Base-by-base conservation (phyloP, 2,797 vertebrate genomes). In the Pseudotriccus pelzelni region DNA sequence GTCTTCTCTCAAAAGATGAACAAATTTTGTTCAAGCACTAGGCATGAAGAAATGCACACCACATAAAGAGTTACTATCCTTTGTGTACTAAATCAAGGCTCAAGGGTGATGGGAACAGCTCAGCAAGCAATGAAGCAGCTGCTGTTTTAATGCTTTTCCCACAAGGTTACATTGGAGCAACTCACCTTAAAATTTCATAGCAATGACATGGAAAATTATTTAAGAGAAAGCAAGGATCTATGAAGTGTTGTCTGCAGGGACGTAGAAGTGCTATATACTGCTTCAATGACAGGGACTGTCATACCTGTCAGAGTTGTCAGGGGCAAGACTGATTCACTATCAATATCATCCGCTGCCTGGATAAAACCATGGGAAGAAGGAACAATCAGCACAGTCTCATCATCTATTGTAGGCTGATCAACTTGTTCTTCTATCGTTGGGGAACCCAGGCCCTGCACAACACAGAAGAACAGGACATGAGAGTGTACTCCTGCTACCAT, bases 281-380 rank as follows among this genome's bases (percentile, higher is more conserved):
- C 30, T 78, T 60, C n/a, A 67, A n/a, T 41, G 19, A 75, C 77
- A 62, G 41, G 32, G 74, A 59, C 25, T 49, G 24, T 76, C 10
- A 13, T 97, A 99, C 98, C 98, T 97, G 98, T 98, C 84, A 98
- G 97, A 92, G 98, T 98, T 95, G 98, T 98, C 69, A 99, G 96
- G 72, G 98, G 98, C 92, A 98, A 96, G 93, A 98, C 98, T 25
- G 97, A 98, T 89, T 98, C 98, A 9, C 95, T 97, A 37, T 98
- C 97, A 73, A 98, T 98, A 85, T 98, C 98, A 84, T 98, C 98
- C 0, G 98, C 66, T 56, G 98, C 87, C 95, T 98, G 98, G 94
- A 98, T 99, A 97, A 99, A 99, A 97, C 98, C 98, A 96, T 98
- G 98, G 89, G 99, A 98, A 73, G 99, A 98, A 80, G 99, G 98